phyloP scores from a whole-genome alignment of 1,140 invertebrate genomes.

The Drosophila nannoptera region DNA sequence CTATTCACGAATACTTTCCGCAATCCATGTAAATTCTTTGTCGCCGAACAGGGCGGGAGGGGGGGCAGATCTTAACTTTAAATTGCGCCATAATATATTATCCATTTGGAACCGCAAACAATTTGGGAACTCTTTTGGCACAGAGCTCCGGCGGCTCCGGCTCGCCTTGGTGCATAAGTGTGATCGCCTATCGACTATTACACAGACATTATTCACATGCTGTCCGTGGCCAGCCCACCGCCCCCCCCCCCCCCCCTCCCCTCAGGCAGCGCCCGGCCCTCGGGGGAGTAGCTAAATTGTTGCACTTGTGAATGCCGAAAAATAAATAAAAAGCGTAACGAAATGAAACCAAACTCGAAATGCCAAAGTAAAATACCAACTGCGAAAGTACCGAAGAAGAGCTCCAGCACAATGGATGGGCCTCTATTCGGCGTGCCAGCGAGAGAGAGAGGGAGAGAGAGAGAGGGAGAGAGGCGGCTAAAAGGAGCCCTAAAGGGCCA shows the following conservation, averaged over 20 bases:
- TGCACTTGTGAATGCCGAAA: constrained; percentile 57
- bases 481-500: constrained; percentile 58
- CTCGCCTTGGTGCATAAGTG: constrained; percentile 9
- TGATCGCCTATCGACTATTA: constrained; percentile 44
- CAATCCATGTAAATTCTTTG: constrained; percentile 24
- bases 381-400: constrained; percentile 60
- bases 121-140: constrained; percentile 16
- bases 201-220: constrained; percentile 42
- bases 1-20: constrained; percentile 1
- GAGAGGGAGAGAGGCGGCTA: background rate
- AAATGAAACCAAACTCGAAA: constrained; percentile 60
- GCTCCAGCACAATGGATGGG: constrained; percentile 34
- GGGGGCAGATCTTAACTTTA: constrained; percentile 14
- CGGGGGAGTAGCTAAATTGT: constrained; percentile 52
- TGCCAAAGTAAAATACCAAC: constrained; percentile 67
- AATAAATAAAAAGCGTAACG: constrained; percentile 49
- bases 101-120: constrained; percentile 25
- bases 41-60: constrained; percentile 17
- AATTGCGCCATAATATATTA: constrained; percentile 32
- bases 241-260: too few species aligned
- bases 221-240: background rate
- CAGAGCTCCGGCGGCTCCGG: background rate
- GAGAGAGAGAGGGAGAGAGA: background rate
- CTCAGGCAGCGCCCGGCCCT: too few species aligned
- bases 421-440: constrained; percentile 23